These are phyloP conservation scores for Paradoxurus hermaphroditus DNA, from an alignment of 2,113 vertebrate genomes.

Conservation along the genomic window DNA sequence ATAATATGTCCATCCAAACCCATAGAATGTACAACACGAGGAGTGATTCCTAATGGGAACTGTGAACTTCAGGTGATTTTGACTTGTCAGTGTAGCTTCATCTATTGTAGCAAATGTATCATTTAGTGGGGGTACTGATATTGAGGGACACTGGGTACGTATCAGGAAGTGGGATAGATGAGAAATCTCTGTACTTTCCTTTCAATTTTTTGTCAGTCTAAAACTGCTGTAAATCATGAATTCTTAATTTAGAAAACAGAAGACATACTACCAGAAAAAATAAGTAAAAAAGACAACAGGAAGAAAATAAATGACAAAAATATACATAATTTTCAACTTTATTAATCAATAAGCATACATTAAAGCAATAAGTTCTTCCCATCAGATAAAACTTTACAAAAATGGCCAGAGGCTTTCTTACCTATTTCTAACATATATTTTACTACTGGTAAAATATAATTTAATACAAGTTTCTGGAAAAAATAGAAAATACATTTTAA, in stretches of 20 bases:
- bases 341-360: background rate
- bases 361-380: background rate
- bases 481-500: background rate
- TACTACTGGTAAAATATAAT: background rate
- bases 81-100: background rate
- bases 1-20: too few relatives aligned
- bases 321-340: background rate
- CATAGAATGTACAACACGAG: too few relatives aligned
- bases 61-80: too few relatives aligned
- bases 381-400: background rate
- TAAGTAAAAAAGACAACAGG: background rate
- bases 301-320: background rate
- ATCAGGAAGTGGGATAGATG: background rate
- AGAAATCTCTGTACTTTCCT: background rate
- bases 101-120: background rate
- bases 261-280: background rate
- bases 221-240: background rate
- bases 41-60: too few relatives aligned
- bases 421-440: background rate
- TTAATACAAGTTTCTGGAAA: background rate
- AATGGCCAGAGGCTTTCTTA: background rate
- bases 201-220: background rate
- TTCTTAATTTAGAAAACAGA: background rate
- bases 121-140: background rate
- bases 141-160: too few relatives aligned